phyloP scores from a whole-genome alignment of 2,888 invertebrate species.

The Ectemnius cavifrons region DNA sequence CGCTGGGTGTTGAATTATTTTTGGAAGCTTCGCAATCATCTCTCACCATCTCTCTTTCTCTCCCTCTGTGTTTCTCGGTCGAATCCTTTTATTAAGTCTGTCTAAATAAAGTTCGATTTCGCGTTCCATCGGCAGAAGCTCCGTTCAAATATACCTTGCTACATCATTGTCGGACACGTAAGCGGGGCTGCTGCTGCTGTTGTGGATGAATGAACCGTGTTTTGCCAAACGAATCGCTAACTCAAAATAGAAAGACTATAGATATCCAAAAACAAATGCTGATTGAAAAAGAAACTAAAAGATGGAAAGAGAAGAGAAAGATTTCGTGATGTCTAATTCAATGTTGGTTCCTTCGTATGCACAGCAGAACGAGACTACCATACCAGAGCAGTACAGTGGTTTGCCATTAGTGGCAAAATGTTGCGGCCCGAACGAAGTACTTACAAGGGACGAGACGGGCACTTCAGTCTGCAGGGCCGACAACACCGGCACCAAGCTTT shows the following conservation, averaged over 20 bases:
- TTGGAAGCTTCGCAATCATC: constrained; percentile 8
- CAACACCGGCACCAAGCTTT: constrained; percentile 72
- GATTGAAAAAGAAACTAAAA: not conserved
- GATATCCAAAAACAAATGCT: too few relatives aligned
- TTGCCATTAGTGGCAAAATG: constrained; percentile 72
- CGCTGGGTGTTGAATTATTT: constrained; percentile 12
- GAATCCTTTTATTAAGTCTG: constrained; percentile 5
- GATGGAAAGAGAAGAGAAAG: too few relatives aligned
- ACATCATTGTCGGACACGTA: too few relatives aligned
- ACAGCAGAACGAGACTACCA: constrained; percentile 62
- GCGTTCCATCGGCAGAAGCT: not conserved
- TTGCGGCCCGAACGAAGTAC: constrained; percentile 63
- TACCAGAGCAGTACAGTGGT: constrained; percentile 47
- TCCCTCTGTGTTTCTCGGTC: not conserved
- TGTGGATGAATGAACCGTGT: too few relatives aligned
- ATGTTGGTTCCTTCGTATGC: not conserved
- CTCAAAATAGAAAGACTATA: too few relatives aligned
- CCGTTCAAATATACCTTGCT: too few relatives aligned
- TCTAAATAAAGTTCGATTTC: constrained; percentile 8
- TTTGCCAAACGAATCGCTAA: too few relatives aligned
- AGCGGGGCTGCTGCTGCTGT: too few relatives aligned
- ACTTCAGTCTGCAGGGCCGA: constrained; percentile 46
- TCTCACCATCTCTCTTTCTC: too few relatives aligned
- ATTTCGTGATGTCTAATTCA: too few relatives aligned
- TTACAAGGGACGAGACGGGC: constrained; percentile 50